Percentiles rank a stretch among this genome's conserved stretches.
Evolutionary conservation across 2,113 vertebrate genomes (phyloP).

Genomic region (Paralichthys olivaceus): DNA sequence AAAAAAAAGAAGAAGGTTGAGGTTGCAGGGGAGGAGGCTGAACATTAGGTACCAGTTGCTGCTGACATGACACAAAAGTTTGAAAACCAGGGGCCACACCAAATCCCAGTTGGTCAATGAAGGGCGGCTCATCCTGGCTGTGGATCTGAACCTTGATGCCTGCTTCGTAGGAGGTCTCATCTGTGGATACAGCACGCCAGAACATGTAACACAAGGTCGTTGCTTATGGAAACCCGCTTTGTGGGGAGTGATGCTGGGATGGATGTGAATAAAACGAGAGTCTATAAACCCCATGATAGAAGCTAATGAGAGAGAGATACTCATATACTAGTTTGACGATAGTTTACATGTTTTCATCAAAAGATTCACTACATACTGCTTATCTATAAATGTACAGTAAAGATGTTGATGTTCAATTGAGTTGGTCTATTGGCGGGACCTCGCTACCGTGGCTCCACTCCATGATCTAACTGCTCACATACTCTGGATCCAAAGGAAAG

Average conservation of each 20-base stretch:
- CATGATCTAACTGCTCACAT: too few species aligned
- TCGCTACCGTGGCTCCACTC: too few species aligned
- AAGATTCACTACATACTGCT: conserved; percentile 31
- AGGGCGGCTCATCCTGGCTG: conserved; percentile 86
- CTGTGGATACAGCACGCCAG: conserved; percentile 83
- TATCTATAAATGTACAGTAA: conserved; percentile 15
- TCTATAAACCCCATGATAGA: conserved; percentile 1
- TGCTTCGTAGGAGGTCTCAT: conserved; percentile 90
- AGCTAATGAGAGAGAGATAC: conserved; percentile 11
- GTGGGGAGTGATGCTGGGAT: conserved; percentile 1
- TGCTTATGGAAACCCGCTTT: conserved; percentile 22
- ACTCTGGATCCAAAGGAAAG: too few species aligned
- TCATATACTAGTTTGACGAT: not conserved
- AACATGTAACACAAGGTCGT: conserved; percentile 54
- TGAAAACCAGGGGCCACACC: conserved; percentile 89
- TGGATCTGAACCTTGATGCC: conserved; percentile 89
- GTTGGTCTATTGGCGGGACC: not conserved
- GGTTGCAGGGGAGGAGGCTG: conserved; percentile 55
- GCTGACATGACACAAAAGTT: conserved; percentile 92
- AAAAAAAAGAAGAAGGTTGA: not conserved
- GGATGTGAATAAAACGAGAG: not conserved
- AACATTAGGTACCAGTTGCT: conserved; percentile 85
- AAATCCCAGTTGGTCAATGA: conserved; percentile 88
- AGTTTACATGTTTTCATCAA: conserved; percentile 39
- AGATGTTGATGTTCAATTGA: conserved; percentile 28